Base-by-base conservation (phyloP, 1,140 invertebrate species). In the Calliopsis andreniformis region DNA sequence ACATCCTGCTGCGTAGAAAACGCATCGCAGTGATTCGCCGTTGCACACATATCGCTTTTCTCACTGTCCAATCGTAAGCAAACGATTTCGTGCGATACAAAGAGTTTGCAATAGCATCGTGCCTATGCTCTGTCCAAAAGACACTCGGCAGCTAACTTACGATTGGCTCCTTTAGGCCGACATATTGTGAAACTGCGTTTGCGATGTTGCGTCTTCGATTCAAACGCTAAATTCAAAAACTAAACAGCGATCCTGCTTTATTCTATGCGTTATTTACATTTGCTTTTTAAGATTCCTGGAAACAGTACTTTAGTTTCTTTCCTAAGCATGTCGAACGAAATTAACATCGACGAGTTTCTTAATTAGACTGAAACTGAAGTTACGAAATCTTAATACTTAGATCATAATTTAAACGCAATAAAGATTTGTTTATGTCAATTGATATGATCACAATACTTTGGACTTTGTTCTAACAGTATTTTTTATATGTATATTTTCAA, bases 1-100 rank as follows among this genome's bases (percentile, higher is more conserved):
- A 39, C 70, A 32, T 73, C 18, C 18, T 45, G 62, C 62, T 72
- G 59, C 69, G 51, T 51, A 63, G 32, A 73, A 43, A 14, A 25
- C 42, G 43, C n/a, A 7, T n/a, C n/a, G 25, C 28, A 6, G 39
- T 25, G 61, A 73, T 73, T 73, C 61, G 71, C 56, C 39, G 49
- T 43, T 43, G 18, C 14, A n/a, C 16, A 10, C n/a, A 2, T 55
- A 63, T 64, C 35, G 59, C 47, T 39, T 72, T 64, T 43, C 30
- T 25, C 62, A 23, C 2, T 49, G 16, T 55, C 71, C 61, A 73
- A 73, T 73, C 71, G 42, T 14, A 12, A 62, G 43, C 1, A 35
- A 66, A 55, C 30, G 45, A 51, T 2, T 20, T 14, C 32, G 1
- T 14, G 32, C 7, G 25, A 43, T 55, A 55, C 39, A 25, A 55